Percentiles rank a stretch among this genome's conserved stretches.
These are phyloP conservation scores for Anthoscopus minutus DNA, from an alignment of 2,113 vertebrate species.

Conservation along the genomic window DNA sequence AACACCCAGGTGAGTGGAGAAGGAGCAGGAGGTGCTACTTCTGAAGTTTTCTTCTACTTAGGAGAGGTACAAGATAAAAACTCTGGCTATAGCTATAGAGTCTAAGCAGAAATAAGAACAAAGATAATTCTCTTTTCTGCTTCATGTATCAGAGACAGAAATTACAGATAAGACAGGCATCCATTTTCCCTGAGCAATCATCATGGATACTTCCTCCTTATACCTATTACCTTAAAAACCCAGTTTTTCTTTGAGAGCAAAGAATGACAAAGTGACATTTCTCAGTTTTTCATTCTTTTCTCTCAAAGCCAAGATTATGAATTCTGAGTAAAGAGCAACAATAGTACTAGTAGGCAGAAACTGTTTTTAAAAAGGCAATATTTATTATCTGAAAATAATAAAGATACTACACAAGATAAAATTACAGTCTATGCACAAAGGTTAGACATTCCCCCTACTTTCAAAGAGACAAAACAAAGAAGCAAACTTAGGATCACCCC, in stretches of 20 bases:
- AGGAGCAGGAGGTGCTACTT: neutral
- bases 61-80: neutral
- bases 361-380: neutral
- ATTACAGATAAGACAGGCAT: neutral
- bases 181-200: neutral
- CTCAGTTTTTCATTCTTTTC: neutral
- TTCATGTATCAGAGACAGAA: neutral
- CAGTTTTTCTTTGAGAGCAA: neutral
- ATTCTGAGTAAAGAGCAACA: neutral
- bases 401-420: neutral
- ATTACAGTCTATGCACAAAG: neutral
- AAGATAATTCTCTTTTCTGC: neutral
- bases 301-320: neutral
- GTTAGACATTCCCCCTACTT: neutral
- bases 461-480: neutral
- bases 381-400: conserved; percentile 10
- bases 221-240: neutral
- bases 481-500: neutral
- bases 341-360: neutral
- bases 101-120: neutral
- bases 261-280: neutral
- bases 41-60: neutral
- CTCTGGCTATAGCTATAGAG: neutral
- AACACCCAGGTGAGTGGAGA: neutral
- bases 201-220: neutral